Conservation (phyloP, 1,140 invertebrate genomes). For the Hyposmocoma kahamanoa region DNA sequence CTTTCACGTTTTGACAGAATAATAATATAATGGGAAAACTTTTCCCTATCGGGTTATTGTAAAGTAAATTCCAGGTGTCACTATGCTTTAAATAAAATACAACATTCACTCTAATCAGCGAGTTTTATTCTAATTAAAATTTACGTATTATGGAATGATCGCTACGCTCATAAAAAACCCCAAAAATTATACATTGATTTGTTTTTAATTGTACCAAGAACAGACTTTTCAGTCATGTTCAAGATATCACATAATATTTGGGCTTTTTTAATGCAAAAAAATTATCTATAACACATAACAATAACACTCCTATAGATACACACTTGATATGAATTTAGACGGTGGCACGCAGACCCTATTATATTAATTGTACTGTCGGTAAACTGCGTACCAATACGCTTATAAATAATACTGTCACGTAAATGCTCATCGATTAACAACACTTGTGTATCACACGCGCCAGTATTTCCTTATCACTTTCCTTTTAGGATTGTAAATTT, state of each 20-base stretch:
- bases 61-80: too few relatives aligned
- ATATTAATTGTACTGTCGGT: constrained; percentile 25
- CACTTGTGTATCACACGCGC: constrained; percentile 56
- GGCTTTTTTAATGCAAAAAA: too few relatives aligned
- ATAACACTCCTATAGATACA: too few relatives aligned
- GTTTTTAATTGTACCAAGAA: too few relatives aligned
- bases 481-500: constrained; percentile 59
- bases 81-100: too few relatives aligned
- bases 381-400: constrained; percentile 41
- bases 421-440: constrained; percentile 51
- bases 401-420: constrained; percentile 67
- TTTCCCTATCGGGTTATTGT: too few relatives aligned
- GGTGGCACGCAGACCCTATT: constrained; percentile 29
- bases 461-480: constrained; percentile 62
- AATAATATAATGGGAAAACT: too few relatives aligned
- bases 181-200: too few relatives aligned
- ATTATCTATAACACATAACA: too few relatives aligned
- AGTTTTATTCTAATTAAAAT: constrained; percentile 48
- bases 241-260: background rate
- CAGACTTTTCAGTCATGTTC: too few relatives aligned
- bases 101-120: constrained; percentile 30
- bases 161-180: too few relatives aligned
- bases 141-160: constrained; percentile 27
- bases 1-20: too few relatives aligned
- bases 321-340: constrained; percentile 43